Base-by-base conservation (phyloP, 2,888 invertebrate genomes). In the Dione vanillae region DNA sequence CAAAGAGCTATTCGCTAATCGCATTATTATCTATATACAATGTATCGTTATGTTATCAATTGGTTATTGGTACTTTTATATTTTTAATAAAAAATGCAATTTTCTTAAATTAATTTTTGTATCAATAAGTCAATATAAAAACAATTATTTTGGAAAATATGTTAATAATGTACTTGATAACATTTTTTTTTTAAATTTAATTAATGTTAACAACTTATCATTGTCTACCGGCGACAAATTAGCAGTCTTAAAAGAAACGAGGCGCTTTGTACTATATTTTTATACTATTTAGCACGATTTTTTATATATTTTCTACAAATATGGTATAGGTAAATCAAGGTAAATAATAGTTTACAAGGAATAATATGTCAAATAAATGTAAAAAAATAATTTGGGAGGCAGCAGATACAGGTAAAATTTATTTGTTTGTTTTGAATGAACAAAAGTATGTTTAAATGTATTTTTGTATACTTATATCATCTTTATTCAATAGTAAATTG, bases 341-440 rank as follows among this genome's bases (percentile, higher is more conserved):
- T 51, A 64, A 64, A 40, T 16, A 37, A 49, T 12, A 40, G 16
- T 40, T 16, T 37, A 51, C 37, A 49, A 49, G 19, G 27, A 27
- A 3, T 3, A 11, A 27, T n/a, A 61, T 6, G n/a, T 12, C 0
- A 10, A n/a, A n/a, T 61, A n/a, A n/a, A n/a, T 27, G 14, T 43
- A 43, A n/a, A 20, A 27, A 9, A 54, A 64, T 40, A 5, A 20
- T 12, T 37, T 11, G 16, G 54, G 54, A 54, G 45, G 37, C 62
- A 47, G 62, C 64, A 54, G 47, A 56, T 37, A 20, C 68, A 69
- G 68, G 62, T 68, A 68, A 68, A n/a, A 35, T 14, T 49, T 37
- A 64, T n/a, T 27, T 5, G 27, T 27, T 27, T 20, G 16, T 19
- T 14, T 47, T 3, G 19, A 10, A 47, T 19, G 6, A 11, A 19